Evolutionary conservation across 2,113 vertebrate genomes (phyloP), one percentile per base, ranked within the genome.

Genomic region (Cinclus mexicanus): DNA sequence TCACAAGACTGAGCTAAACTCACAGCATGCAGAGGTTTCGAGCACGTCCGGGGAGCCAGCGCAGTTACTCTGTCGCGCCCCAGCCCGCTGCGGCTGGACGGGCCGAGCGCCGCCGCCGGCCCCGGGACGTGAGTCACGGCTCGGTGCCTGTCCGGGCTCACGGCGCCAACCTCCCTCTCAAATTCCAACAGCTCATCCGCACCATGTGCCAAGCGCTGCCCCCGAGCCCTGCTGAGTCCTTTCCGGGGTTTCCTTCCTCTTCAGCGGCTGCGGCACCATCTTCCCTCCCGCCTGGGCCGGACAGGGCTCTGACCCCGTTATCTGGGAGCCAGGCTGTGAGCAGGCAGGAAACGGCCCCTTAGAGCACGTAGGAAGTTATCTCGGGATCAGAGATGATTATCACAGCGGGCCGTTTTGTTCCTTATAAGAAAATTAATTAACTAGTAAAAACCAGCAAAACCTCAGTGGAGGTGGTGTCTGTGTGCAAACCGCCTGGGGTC

Each of bases 201-300:
- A 47, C 57, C 35, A 0, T 9, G 13, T 8, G 76, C 83, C 75
- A 19, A 59, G 80, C 3, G 8, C 61, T 55, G 80, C 84, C 63
- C 11, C 2, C 23, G 25, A 41, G 85, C 52, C 31, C 70, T 42
- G 87, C 93, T 33, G 76, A 91, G 80, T 53, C 93, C 74, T 84
- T 91, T 70, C 93, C 80, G 80, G 89, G 71, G 22, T 7, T 95
- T 93, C 93, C 92, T 92, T 94, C 96, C 94, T 93, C 83, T 39
- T 53, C 56, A 33, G 80, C 28, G 1, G n/a, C 88, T 57, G 74
- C 63, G 10, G 5, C 55, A 77, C 55, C 89, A 82, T 56, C 79
- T 24, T 52, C 75, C 52, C 92, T 72, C 52, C 85, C 6, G 20
- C 81, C 74, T 0, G 2, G 37, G 52, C 39, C 84, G 42, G 6